Percentiles rank a stretch among this genome's conserved stretches.
phyloP scores from a whole-genome alignment of 2,113 vertebrate species.

The Tachycineta bicolor region DNA sequence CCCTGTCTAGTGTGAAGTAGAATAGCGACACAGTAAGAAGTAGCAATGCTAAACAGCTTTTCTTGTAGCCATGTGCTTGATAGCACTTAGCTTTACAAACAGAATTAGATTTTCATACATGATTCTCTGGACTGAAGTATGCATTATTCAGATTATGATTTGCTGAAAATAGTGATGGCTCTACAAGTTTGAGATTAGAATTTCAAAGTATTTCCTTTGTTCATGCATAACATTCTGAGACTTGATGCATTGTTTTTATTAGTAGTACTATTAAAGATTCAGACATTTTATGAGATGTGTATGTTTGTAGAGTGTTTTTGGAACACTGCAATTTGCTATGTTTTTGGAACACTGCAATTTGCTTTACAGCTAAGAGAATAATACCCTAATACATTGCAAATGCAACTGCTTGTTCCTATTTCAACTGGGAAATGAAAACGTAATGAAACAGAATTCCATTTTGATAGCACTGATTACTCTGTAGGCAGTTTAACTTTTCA shows the following conservation, averaged over 20 bases:
- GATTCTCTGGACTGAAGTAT: background rate
- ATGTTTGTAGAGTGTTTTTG: background rate
- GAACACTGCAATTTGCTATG: background rate
- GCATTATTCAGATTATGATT: background rate
- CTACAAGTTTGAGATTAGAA: background rate
- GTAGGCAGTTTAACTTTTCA: background rate
- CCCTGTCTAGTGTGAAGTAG: background rate
- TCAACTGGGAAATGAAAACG: conserved; percentile 10
- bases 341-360: background rate
- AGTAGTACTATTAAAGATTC: background rate
- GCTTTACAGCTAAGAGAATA: background rate
- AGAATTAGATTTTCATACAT: background rate
- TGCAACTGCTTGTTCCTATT: background rate
- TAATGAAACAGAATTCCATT: conserved; percentile 7
- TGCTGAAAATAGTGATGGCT: background rate
- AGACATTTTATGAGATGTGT: background rate
- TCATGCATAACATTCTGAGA: background rate
- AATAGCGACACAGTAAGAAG: background rate
- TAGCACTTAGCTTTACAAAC: background rate
- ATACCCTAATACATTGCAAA: background rate
- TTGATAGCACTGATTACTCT: background rate
- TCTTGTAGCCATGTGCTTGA: background rate
- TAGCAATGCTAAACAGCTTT: background rate
- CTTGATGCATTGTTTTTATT: background rate
- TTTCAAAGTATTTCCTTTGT: background rate